Evolutionary conservation across 2,888 invertebrate species (phyloP).

Genomic region (Timandra comae): DNA sequence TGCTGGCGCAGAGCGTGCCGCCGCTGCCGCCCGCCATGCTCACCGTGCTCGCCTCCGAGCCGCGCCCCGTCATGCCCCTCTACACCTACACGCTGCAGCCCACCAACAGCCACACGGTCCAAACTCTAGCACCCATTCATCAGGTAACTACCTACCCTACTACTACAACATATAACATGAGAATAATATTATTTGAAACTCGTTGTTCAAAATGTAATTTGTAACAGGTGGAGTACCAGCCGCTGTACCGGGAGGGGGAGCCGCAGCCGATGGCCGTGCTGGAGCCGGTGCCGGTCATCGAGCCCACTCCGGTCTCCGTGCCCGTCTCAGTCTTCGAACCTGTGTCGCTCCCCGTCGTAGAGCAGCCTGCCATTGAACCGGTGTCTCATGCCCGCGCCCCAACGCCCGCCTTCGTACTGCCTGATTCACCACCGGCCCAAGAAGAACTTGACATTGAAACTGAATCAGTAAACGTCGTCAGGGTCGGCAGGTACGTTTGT

Average conservation of each 20-base stretch:
- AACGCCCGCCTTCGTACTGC: background rate
- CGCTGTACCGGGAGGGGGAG: conserved; percentile 4
- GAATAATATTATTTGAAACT: too few relatives aligned
- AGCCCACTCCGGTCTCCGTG: conserved; percentile 12
- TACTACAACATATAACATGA: too few relatives aligned
- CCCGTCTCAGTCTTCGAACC: conserved; percentile 13
- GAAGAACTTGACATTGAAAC: conserved; percentile 17
- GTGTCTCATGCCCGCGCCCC: conserved; percentile 5
- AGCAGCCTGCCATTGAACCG: conserved; percentile 16
- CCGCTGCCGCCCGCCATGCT: conserved; percentile 82
- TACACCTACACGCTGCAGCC: conserved; percentile 82
- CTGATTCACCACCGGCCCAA: conserved; percentile 10
- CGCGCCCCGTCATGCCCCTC: conserved; percentile 52
- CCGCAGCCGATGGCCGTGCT: background rate
- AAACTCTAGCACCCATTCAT: conserved; percentile 39
- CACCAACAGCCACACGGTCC: conserved; percentile 47
- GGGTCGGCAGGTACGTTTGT: conserved; percentile 83
- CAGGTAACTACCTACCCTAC: too few relatives aligned
- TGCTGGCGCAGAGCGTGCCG: conserved; percentile 85
- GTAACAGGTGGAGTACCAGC: conserved; percentile 30
- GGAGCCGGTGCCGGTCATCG: conserved; percentile 7
- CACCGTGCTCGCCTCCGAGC: conserved; percentile 31
- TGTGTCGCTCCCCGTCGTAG: conserved; percentile 3
- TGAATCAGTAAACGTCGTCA: conserved; percentile 40
- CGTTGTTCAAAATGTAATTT: conserved; percentile 25